Base-by-base conservation (phyloP, 2,113 vertebrate genomes). In the Marmota monax region DNA sequence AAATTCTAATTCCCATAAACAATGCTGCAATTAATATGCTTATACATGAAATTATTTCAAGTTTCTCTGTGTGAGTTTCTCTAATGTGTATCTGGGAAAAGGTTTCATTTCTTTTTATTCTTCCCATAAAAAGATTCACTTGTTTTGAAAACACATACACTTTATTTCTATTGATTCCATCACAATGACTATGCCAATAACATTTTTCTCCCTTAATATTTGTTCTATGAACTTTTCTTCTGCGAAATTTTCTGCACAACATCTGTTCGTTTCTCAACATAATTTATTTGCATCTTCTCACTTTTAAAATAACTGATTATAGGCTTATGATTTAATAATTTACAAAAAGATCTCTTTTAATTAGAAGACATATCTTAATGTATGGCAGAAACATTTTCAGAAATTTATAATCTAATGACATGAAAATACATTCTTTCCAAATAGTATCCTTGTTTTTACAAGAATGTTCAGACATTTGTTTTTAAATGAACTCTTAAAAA, bases 401-500 rank as follows among this genome's bases (percentile, higher is more conserved):
- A 53, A 92, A 51, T 10, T 84, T 85, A 67, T 12, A 82, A 11
- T 74, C 39, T 61, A 92, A 84, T 65, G 3, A 53, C 82, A 45
- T 82, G 92, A 74, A 92, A 83, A 39, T 84, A n/a, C 25, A 16
- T 65, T 39, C 1, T 86, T 11, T 86, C 32, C 17, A 51, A 83
- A 92, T 65, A 79, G 0, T 65, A 78, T 77, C 3, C 10, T 0
- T 51, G 5, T 29, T 74, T 92, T 88, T 74, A 91, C 22, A 23
- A 76, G 5, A n/a, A 1, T 39, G 76, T n/a, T 94, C 67, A 76
- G 13, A 10, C 78, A 29, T 13, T 37, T 72, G 8, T 73, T 88
- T 84, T 34, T 37, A 80, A 91, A 80, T 76, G 12, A 92, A 88
- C 34, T 51, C 58, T 82, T 83, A 88, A 92, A 88, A 65, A 53